phyloP scores from a whole-genome alignment of 2,797 vertebrate genomes.

The Thunnus albacares region DNA sequence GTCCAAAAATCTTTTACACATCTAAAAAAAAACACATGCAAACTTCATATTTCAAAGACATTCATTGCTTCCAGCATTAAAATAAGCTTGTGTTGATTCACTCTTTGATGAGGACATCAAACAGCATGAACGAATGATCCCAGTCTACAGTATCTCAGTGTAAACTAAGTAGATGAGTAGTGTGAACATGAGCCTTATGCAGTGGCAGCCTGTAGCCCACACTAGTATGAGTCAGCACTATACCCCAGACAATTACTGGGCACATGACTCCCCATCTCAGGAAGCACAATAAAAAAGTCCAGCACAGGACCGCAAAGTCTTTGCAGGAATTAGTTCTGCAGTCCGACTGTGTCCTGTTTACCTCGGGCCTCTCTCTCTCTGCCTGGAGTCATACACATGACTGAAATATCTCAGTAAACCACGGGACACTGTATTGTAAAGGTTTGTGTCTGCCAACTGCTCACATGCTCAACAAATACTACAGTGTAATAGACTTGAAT shows the following conservation, averaged over 20 bases:
- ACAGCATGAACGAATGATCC: conserved; percentile 34
- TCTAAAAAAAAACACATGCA: neutral
- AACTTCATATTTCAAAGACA: conserved; percentile 28
- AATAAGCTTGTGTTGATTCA: conserved; percentile 30
- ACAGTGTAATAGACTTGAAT: neutral
- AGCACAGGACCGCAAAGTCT: conserved; percentile 43
- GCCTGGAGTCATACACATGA: conserved; percentile 41
- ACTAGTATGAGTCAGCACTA: conserved; percentile 73
- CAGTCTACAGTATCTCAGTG: neutral
- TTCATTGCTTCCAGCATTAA: neutral
- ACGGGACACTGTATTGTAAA: conserved; percentile 12
- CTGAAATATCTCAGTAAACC: conserved; percentile 16
- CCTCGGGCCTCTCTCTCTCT: conserved; percentile 8
- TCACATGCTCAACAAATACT: conserved; percentile 28
- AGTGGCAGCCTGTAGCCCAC: conserved; percentile 35
- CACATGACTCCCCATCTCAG: conserved; percentile 47
- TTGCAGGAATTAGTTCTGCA: conserved; percentile 54
- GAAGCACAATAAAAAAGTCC: conserved; percentile 46
- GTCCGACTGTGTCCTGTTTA: conserved; percentile 17
- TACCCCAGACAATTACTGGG: conserved; percentile 56
- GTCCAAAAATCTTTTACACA: neutral
- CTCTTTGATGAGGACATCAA: conserved; percentile 53
- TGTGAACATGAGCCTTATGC: conserved; percentile 41
- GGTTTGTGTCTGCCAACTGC: conserved; percentile 8
- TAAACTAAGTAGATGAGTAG: conserved; percentile 38